Evolutionary conservation across 2,113 vertebrate genomes (phyloP).

Genomic region (Rynchops niger): DNA sequence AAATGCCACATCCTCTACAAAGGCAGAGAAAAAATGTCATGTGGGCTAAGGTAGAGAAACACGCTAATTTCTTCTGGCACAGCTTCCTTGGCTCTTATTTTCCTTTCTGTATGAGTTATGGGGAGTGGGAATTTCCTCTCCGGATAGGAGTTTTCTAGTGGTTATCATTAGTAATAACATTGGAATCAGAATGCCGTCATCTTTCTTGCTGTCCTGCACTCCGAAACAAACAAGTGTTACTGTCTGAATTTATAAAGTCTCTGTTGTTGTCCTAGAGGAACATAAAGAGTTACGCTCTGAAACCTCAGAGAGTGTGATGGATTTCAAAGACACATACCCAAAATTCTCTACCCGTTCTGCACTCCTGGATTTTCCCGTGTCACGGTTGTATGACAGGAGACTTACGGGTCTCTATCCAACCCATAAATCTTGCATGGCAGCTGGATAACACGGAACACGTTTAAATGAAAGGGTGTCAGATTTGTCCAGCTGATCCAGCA

Average conservation of each 20-base stretch:
- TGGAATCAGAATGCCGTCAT: neutral
- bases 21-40: neutral
- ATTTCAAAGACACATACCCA: neutral
- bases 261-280: neutral
- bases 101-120: neutral
- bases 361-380: neutral
- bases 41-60: neutral
- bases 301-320: neutral
- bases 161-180: neutral
- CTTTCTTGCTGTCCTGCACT: neutral
- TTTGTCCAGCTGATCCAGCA: neutral
- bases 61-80: neutral
- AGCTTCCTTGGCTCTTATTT: neutral
- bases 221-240: neutral
- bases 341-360: neutral
- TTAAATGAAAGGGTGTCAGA: neutral
- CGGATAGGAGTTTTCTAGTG: neutral
- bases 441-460: neutral
- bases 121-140: neutral
- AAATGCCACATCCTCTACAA: neutral
- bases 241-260: neutral
- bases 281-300: neutral
- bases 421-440: neutral
- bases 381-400: neutral
- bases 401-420: neutral